Conservation (phyloP, 2,113 vertebrate genomes). For the Phoenicopterus ruber region DNA sequence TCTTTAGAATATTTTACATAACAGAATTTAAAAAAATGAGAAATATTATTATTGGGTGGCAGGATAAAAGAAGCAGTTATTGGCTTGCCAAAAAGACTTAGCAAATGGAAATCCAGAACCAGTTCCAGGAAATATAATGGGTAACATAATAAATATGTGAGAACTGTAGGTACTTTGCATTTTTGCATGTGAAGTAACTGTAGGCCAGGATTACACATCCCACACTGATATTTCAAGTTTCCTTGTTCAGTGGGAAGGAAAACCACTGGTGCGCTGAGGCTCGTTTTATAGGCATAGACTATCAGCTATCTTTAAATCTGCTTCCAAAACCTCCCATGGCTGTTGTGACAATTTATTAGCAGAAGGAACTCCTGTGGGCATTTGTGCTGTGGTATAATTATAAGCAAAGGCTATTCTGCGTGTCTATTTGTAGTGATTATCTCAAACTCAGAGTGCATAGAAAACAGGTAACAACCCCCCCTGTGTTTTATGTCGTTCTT, state of each 20-base stretch:
- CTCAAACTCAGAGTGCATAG: not conserved
- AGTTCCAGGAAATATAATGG: constrained; percentile 15
- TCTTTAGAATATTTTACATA: not conserved
- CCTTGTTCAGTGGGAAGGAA: constrained; percentile 5
- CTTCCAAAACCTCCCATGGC: not conserved
- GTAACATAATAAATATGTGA: not conserved
- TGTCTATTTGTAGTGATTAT: not conserved
- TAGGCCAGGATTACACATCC: constrained; percentile 25
- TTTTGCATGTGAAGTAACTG: constrained; percentile 7
- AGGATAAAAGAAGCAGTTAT: not conserved
- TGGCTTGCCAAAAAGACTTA: not conserved
- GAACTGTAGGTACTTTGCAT: constrained; percentile 37
- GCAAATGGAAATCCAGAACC: constrained; percentile 14
- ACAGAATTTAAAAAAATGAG: not conserved
- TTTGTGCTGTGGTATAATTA: not conserved
- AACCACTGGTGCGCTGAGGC: not conserved
- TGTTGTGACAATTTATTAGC: not conserved
- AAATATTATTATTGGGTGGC: not conserved
- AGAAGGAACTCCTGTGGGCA: not conserved
- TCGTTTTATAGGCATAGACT: not conserved
- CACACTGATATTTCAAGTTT: constrained; percentile 41
- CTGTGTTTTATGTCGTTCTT: not conserved
- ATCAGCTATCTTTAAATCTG: not conserved
- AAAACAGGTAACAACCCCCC: not conserved
- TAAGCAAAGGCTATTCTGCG: not conserved